Evolutionary conservation across 2,797 vertebrate genomes (phyloP), one percentile per base, ranked within the genome.

Genomic region (Hylomyscus alleni): DNA sequence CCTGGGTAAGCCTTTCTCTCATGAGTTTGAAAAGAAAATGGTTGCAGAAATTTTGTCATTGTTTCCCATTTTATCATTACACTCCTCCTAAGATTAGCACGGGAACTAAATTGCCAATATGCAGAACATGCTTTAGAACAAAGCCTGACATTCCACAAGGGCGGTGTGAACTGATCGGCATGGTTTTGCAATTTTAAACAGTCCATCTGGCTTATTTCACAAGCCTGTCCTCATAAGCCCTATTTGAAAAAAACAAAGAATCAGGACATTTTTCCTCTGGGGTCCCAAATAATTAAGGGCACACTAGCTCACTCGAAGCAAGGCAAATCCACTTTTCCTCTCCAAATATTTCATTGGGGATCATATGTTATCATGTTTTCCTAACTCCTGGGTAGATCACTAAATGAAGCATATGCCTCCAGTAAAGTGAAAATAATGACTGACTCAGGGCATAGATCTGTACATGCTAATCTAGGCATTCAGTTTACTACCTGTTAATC

Each of bases 121-220:
- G 52, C 24, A 75, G 47, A 93, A 82, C 72, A 29, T 60, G 60
- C 10, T 86, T 50, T 13, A 76, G 86, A 95, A 76, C 47, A 69
- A 82, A 92, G 56, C 72, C 34, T 73, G 72, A 93, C 22, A 44
- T 34, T 14, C 31, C 89, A n/a, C 26, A 78, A 90, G 37, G 82
- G 77, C 3, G 54, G 54, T 65, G 47, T 72, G 90, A 56, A 83
- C 88, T 44, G 24, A 76, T 26, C 24, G 26, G 69, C 77, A 67
- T 54, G 34, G 9, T 62, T 94, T 89, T 91, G 50, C 14, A 93
- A 69, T 84, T 93, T 84, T 90, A 84, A 69, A 80, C 87, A 84
- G 72, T 26, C 62, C 52, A 62, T 44, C 52, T 92, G 85, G 67
- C 47, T 77, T 58, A 88, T 75, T 77, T 80, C 17, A 89, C 60